Evolutionary conservation across 2,797 vertebrate species (phyloP).

Genomic region (Enteromius fasciolatus): DNA sequence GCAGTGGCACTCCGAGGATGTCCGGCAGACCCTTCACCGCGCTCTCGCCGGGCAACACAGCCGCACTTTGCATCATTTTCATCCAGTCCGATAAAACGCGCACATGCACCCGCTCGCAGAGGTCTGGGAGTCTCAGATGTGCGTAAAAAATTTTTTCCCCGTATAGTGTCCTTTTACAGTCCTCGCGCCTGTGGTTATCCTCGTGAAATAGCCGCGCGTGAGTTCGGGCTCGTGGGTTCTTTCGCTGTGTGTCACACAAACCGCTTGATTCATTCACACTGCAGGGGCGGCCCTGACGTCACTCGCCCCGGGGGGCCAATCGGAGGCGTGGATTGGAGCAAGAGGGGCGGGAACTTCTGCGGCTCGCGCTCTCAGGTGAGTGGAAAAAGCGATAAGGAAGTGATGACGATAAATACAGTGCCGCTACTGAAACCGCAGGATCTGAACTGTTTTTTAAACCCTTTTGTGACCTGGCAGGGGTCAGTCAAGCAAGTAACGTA

Average conservation of each 20-base stretch:
- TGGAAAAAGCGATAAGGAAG: constrained; percentile 46
- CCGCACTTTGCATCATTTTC: constrained; percentile 97
- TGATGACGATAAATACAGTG: constrained; percentile 68
- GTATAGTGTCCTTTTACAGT: constrained; percentile 68
- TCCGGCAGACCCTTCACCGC: constrained; percentile 95
- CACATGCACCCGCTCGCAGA: constrained; percentile 73
- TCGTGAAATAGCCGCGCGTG: constrained; percentile 60
- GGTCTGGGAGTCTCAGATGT: constrained; percentile 57
- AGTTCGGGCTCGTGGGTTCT: constrained; percentile 67
- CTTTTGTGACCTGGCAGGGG: background rate
- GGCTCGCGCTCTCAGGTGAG: constrained; percentile 48
- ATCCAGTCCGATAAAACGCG: constrained; percentile 73
- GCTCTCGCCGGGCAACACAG: constrained; percentile 90
- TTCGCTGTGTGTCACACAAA: constrained; percentile 80
- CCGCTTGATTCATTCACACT: constrained; percentile 92
- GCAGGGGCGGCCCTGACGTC: constrained; percentile 92
- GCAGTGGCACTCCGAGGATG: constrained; percentile 96
- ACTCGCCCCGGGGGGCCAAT: constrained; percentile 78
- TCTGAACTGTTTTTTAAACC: background rate
- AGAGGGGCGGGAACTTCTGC: constrained; percentile 47
- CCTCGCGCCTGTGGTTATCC: constrained; percentile 67
- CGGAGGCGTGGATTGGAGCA: constrained; percentile 60
- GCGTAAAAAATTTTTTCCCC: constrained; percentile 56
- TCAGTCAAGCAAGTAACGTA: background rate
- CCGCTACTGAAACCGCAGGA: background rate